Base-by-base conservation (phyloP, 1,140 invertebrate genomes). In the Drosophila triauraria region DNA sequence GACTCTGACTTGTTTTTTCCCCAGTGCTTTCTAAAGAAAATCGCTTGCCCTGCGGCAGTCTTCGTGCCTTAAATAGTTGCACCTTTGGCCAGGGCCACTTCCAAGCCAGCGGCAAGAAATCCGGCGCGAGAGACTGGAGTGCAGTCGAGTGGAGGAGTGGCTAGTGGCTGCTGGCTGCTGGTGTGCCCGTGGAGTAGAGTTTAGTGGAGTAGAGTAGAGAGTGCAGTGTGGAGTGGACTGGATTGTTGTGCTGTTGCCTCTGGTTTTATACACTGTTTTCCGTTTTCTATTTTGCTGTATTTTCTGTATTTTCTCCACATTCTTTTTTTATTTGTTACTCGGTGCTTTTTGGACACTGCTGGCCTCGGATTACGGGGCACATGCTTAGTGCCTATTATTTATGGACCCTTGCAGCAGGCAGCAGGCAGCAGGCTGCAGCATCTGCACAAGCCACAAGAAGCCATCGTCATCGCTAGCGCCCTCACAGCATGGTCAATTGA, bases 371-470 rank as follows among this genome's bases (percentile, higher is more conserved):
- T 74, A 59, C 50, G 27, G 30, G 60, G 74, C 74, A 78, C 75
- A 77, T 69, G 75, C 75, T 78, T 78, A 78, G 56, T 69, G 56
- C 63, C 61, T 68, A 78, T 77, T 77, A 77, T 78, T 78, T 78
- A 78, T 78, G 63, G 75, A 78, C 48, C 43, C 67, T 47, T 38
- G 40, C 44, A 57, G 44, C 17, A 44, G 68, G 17, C 42, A 38
- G 67, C 56, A 67, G 61, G 43, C 17, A 53, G 61, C 62, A 44
- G 68, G 17, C 42, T 43, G 67, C 56, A 71, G 40, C 17, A 27
- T 62, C 65, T 27, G 64, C 30, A 30, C 27, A 38, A 23, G 62
- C 48, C 63, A 56, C 63, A 70, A 67, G 67, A 70, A 70, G 67
- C 62, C 67, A 69, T 69, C 47, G 67, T 30, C 61, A 50, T 50